These are phyloP conservation scores for Pristis pectinata DNA, from an alignment of 2,797 vertebrate genomes.

Conservation along the genomic window DNA sequence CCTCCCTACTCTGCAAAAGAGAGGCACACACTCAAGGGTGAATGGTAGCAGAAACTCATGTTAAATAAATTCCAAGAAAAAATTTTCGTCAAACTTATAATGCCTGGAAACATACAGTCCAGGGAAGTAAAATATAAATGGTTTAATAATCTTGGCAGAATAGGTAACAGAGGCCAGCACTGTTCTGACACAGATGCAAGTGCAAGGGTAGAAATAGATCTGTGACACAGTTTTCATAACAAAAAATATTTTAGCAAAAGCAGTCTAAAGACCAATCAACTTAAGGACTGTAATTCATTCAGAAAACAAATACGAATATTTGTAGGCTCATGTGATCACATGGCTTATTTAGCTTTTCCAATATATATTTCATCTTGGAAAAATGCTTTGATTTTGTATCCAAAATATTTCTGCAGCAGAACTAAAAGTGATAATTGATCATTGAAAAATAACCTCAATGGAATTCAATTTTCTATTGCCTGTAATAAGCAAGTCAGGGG, in stretches of 20 bases:
- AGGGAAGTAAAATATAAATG: too few relatives aligned
- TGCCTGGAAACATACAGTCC: too few relatives aligned
- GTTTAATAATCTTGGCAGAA: too few relatives aligned
- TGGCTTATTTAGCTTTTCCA: background rate
- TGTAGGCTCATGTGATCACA: background rate
- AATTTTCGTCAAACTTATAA: background rate
- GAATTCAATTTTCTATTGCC: background rate
- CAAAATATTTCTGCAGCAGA: background rate
- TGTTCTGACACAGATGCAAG: too few relatives aligned
- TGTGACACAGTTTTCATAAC: background rate
- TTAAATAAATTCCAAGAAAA: too few relatives aligned
- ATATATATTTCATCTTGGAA: background rate
- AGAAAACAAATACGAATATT: background rate
- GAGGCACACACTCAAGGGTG: too few relatives aligned
- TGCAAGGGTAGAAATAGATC: too few relatives aligned
- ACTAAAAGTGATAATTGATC: background rate
- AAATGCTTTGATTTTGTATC: background rate
- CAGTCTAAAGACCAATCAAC: background rate
- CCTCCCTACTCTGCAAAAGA: too few relatives aligned
- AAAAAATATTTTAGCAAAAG: background rate
- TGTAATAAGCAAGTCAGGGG: too few relatives aligned
- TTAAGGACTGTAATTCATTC: background rate
- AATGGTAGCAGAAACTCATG: too few relatives aligned
- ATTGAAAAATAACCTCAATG: background rate
- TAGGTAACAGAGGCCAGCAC: too few relatives aligned